phyloP scores from a whole-genome alignment of 1,140 invertebrate genomes.

The Melitaea cinxia region DNA sequence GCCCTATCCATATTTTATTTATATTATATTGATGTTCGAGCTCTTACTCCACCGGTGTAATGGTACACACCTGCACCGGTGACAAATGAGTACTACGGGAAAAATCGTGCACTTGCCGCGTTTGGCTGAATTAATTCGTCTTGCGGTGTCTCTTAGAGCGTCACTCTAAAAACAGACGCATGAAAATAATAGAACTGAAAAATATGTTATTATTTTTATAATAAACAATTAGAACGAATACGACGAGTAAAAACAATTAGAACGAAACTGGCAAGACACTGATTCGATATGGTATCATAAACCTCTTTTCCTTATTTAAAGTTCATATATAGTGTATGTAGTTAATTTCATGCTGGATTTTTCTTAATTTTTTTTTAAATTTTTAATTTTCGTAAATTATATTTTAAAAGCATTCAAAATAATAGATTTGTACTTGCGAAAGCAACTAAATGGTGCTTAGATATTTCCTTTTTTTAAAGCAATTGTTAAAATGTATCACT shows the following conservation, averaged over 20 bases:
- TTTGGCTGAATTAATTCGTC: slow-evolving; percentile 78
- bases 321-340: too few relatives aligned
- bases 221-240: too few relatives aligned
- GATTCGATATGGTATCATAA: too few relatives aligned
- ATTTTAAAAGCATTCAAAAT: background rate
- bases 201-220: too few relatives aligned
- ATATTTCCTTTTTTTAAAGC: too few relatives aligned
- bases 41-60: slow-evolving; percentile 57
- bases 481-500: too few relatives aligned
- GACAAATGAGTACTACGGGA: slow-evolving; percentile 75
- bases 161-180: slow-evolving; percentile 52
- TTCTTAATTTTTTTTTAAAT: background rate
- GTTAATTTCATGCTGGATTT: too few relatives aligned
- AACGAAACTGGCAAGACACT: too few relatives aligned
- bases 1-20: slow-evolving; percentile 45
- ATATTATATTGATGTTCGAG: slow-evolving; percentile 22
- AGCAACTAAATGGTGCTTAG: too few relatives aligned
- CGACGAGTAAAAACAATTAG: too few relatives aligned
- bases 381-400: background rate
- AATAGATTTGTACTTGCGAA: too few relatives aligned
- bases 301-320: too few relatives aligned
- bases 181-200: slow-evolving; percentile 36
- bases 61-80: slow-evolving; percentile 65
- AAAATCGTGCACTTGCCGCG: slow-evolving; percentile 65
- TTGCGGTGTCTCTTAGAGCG: slow-evolving; percentile 74